Evolutionary conservation across 2,113 vertebrate genomes (phyloP).

Genomic region (Heliornis fulica): DNA sequence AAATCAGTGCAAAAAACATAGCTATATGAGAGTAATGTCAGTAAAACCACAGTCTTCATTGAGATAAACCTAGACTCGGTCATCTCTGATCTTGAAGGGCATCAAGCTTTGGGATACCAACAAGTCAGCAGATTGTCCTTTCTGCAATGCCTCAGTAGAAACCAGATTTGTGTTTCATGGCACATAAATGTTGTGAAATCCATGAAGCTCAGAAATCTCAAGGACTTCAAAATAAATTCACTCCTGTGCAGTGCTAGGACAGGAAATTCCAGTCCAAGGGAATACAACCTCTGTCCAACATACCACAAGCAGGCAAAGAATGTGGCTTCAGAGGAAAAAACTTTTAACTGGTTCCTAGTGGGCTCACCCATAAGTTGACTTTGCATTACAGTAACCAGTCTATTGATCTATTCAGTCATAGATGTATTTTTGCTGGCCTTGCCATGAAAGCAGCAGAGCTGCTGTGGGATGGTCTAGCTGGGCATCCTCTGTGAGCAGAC

Average conservation of each 20-base stretch:
- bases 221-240: conserved; percentile 23
- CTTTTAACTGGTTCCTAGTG: not conserved
- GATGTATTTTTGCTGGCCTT: not conserved
- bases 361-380: not conserved
- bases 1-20: not conserved
- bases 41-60: not conserved
- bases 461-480: not conserved
- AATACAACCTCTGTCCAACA: conserved; percentile 38
- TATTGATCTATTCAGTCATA: not conserved
- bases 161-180: not conserved
- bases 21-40: not conserved
- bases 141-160: not conserved
- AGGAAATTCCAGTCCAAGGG: conserved; percentile 51
- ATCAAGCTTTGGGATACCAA: not conserved
- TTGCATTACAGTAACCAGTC: not conserved
- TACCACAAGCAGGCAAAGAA: conserved; percentile 33
- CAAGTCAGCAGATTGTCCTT: not conserved
- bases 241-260: conserved; percentile 32
- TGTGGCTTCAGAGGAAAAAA: not conserved
- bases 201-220: not conserved
- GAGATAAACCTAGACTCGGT: not conserved
- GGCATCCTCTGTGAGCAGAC: not conserved
- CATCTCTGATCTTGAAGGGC: not conserved
- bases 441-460: not conserved
- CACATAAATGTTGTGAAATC: not conserved